phyloP scores from a whole-genome alignment of 2,888 invertebrate species.

The Andricus quercusramuli region DNA sequence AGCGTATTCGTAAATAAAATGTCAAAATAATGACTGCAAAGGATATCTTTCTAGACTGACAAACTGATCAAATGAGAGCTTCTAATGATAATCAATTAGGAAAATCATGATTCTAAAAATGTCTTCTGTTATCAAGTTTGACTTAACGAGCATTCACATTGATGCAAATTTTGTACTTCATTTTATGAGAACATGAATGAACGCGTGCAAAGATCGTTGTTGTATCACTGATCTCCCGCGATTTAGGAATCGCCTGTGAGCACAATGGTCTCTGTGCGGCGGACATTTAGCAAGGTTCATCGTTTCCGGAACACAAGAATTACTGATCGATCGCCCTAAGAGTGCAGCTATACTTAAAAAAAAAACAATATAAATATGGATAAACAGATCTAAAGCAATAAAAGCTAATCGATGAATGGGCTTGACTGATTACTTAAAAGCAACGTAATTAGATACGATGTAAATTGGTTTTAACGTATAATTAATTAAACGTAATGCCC shows the following conservation, averaged over 20 bases:
- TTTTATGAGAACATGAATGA: not conserved
- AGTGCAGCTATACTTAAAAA: constrained; percentile 66
- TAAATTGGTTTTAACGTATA: constrained; percentile 60
- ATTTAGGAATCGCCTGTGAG: constrained; percentile 18
- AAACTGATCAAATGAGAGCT: not conserved
- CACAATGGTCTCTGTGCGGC: not conserved
- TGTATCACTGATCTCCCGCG: constrained; percentile 63
- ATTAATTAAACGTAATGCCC: constrained; percentile 57
- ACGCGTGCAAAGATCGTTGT: constrained; percentile 58
- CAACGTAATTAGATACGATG: constrained; percentile 53
- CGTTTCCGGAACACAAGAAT: constrained; percentile 56
- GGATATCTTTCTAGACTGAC: not conserved
- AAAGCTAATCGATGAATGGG: constrained; percentile 60
- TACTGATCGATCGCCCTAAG: not conserved
- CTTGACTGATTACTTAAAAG: constrained; percentile 71
- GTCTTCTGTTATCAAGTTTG: not conserved
- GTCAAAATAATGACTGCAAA: not conserved
- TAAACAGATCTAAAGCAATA: constrained; percentile 55
- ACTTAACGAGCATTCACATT: not conserved
- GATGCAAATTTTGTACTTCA: not conserved
- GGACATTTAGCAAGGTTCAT: constrained; percentile 35
- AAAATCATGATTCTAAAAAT: not conserved
- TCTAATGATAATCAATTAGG: not conserved
- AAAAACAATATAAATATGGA: constrained; percentile 54
- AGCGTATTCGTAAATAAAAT: not conserved